These are phyloP conservation scores for Dunckerocampus dactyliophorus DNA, from an alignment of 2,113 vertebrate species.

Conservation along the genomic window DNA sequence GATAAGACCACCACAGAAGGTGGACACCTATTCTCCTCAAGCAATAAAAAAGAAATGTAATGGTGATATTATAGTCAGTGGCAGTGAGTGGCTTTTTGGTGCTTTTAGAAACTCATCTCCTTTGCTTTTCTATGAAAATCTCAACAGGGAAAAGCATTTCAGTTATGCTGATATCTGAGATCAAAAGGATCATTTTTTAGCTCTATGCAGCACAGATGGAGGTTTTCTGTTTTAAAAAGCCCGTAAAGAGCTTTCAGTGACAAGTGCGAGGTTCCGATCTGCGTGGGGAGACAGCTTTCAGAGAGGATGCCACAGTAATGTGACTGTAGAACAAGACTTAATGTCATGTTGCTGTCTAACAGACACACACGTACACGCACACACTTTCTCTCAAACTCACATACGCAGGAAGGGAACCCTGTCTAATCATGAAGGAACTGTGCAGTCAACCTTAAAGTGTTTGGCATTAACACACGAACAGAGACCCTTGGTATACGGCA, in stretches of 20 bases:
- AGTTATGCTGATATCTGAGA: constrained; percentile 33
- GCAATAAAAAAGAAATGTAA: neutral
- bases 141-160: constrained; percentile 26
- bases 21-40: constrained; percentile 2
- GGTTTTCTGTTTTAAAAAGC: constrained; percentile 32
- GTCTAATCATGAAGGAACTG: constrained; percentile 38
- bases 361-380: constrained; percentile 41
- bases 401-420: neutral
- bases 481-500: constrained; percentile 48
- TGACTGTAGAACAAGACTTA: constrained; percentile 65
- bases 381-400: constrained; percentile 1
- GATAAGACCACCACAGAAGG: neutral
- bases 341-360: constrained; percentile 67
- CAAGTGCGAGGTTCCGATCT: constrained; percentile 50
- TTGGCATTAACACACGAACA: constrained; percentile 47
- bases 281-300: constrained; percentile 51
- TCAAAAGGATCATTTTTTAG: constrained; percentile 52
- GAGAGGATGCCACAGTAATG: constrained; percentile 50
- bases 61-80: constrained; percentile 2
- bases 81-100: neutral
- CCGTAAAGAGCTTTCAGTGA: constrained; percentile 38
- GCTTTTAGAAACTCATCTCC: neutral
- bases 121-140: constrained; percentile 32
- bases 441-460: constrained; percentile 47
- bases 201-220: constrained; percentile 23